phyloP scores from a whole-genome alignment of 1,140 invertebrate species.

The Artemia franciscana region DNA sequence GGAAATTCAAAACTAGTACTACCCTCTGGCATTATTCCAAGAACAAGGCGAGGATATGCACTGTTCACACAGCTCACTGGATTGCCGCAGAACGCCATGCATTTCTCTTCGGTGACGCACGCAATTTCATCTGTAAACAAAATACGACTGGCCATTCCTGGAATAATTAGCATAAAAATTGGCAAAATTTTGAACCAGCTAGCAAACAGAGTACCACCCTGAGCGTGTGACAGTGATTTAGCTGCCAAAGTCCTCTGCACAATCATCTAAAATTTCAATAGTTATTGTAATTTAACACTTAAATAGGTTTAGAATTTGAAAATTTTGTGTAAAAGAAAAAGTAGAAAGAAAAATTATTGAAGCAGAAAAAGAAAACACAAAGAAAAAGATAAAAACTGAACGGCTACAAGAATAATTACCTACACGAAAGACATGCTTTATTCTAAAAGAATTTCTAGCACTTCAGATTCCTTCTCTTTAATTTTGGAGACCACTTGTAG shows the following conservation, averaged over 20 bases:
- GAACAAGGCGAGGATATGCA: constrained; percentile 27
- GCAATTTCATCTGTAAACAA: constrained; percentile 26
- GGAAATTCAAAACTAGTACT: background rate
- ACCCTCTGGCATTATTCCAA: constrained; percentile 25
- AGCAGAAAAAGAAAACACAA: no score
- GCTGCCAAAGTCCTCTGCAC: constrained; percentile 29
- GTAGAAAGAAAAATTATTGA: no score
- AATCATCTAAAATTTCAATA: constrained; percentile 22
- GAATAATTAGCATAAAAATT: constrained; percentile 28
- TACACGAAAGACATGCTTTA: no score
- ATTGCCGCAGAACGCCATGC: constrained; percentile 22
- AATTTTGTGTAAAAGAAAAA: no score
- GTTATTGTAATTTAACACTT: background rate
- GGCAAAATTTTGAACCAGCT: constrained; percentile 28
- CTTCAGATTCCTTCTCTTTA: no score
- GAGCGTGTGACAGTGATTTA: constrained; percentile 27
- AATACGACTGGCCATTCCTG: constrained; percentile 28
- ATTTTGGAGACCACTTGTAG: no score
- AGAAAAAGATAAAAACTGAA: no score
- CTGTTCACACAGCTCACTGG: constrained; percentile 24
- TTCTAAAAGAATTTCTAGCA: no score
- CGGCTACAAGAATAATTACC: no score
- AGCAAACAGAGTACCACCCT: constrained; percentile 27
- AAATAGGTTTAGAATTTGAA: no score
- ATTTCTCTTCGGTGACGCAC: constrained; percentile 22